Evolutionary conservation across 1,140 invertebrate genomes (phyloP).

Genomic region (Camponotus vicinus): DNA sequence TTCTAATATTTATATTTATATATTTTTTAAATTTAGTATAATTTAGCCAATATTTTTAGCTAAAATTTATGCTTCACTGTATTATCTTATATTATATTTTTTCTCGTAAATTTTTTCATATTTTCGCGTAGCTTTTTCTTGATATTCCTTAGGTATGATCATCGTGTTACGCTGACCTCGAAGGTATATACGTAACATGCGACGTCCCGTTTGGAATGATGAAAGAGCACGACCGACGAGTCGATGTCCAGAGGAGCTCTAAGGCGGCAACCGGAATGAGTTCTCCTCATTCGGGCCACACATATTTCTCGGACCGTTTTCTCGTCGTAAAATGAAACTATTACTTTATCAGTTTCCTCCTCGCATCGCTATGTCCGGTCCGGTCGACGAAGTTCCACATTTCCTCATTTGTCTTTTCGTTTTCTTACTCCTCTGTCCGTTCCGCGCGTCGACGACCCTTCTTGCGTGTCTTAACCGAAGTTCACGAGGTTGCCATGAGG

Average conservation of each 20-base stretch:
- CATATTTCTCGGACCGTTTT: slow-evolving; percentile 59
- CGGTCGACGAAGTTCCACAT: slow-evolving; percentile 31
- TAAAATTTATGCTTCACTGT: background rate
- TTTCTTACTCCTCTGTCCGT: slow-evolving; percentile 50
- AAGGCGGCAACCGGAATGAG: slow-evolving; percentile 5
- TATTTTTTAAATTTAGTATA: background rate
- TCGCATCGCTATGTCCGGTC: background rate
- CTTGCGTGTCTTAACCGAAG: slow-evolving; percentile 67
- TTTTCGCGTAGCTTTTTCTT: background rate
- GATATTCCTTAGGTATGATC: slow-evolving; percentile 18
- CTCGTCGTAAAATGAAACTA: slow-evolving; percentile 74
- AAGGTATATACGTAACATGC: slow-evolving; percentile 1
- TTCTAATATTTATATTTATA: background rate
- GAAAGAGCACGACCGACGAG: slow-evolving; percentile 25
- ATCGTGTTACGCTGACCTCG: slow-evolving; percentile 9
- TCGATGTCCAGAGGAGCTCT: background rate
- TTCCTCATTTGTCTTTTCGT: slow-evolving; percentile 58
- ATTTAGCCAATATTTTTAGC: background rate
- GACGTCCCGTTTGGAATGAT: slow-evolving; percentile 24
- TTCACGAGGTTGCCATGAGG: slow-evolving; percentile 61
- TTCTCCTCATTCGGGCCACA: slow-evolving; percentile 43
- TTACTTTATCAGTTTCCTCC: slow-evolving; percentile 72
- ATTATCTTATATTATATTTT: background rate
- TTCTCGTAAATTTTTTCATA: slow-evolving; percentile 39
- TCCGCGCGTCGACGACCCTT: slow-evolving; percentile 27